phyloP scores from a whole-genome alignment of 2,888 invertebrate genomes.

The Melinaea marsaeus region DNA sequence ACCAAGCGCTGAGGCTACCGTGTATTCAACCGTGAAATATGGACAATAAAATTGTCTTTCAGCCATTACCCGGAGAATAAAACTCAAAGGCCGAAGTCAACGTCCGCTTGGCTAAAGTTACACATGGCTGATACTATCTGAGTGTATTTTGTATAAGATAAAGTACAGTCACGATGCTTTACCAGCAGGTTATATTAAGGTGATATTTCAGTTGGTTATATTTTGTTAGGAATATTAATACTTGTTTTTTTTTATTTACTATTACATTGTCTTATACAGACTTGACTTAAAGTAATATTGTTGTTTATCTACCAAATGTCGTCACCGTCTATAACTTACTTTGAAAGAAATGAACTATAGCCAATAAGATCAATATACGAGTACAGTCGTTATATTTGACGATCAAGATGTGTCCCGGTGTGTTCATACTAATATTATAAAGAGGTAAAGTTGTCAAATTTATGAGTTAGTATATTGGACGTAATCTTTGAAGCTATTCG shows the following conservation, averaged over 20 bases:
- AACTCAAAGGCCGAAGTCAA: slow-evolving; percentile 17
- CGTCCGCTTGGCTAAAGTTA: slow-evolving; percentile 16
- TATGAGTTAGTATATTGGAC: too few species aligned
- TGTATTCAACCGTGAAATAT: slow-evolving; percentile 43
- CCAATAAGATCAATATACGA: too few species aligned
- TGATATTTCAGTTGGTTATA: slow-evolving; percentile 1
- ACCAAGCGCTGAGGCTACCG: slow-evolving; percentile 58
- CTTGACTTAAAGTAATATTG: too few species aligned
- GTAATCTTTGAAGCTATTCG: too few species aligned
- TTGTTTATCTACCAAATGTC: background rate
- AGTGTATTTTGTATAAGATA: slow-evolving; percentile 15
- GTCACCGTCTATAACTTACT: background rate
- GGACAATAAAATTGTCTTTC: slow-evolving; percentile 20
- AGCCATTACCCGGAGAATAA: slow-evolving; percentile 31
- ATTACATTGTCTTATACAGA: too few species aligned
- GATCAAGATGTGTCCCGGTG: too few species aligned
- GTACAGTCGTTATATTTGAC: too few species aligned
- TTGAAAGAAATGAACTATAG: too few species aligned
- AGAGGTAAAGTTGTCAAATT: too few species aligned
- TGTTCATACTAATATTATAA: too few species aligned
- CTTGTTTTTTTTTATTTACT: background rate
- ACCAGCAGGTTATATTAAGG: slow-evolving; percentile 6
- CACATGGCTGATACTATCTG: slow-evolving; percentile 17
- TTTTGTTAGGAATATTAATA: background rate
- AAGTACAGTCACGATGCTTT: slow-evolving; percentile 11